A percentile compares a stretch with the other conserved stretches of the same genome.
These are phyloP conservation scores for Pelmatolapia mariae DNA, from an alignment of 2,113 vertebrate species.

Conservation along the genomic window DNA sequence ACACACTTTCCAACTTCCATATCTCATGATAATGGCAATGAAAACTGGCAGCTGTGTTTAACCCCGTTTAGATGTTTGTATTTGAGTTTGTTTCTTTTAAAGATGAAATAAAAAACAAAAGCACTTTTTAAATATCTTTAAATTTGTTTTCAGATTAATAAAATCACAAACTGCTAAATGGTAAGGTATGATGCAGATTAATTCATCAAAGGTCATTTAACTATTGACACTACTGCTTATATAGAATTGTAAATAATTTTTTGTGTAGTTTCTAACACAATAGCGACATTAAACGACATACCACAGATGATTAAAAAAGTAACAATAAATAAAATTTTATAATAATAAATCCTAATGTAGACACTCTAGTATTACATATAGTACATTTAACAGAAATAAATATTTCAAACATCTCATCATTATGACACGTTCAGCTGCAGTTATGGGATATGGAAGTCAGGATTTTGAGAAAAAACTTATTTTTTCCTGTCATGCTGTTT, in stretches of 20 bases:
- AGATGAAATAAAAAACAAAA: not conserved
- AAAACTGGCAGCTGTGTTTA: not conserved
- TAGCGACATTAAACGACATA: not conserved
- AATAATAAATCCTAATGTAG: not conserved
- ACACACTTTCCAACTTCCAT: not conserved
- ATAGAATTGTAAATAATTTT: not conserved
- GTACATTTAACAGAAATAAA: not conserved
- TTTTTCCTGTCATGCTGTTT: not conserved
- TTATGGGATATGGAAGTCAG: not conserved
- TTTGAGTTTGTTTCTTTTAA: not conserved
- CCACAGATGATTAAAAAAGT: not conserved
- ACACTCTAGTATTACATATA: rapidly evolving
- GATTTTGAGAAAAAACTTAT: not conserved
- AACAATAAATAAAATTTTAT: not conserved
- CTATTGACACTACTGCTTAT: rapidly evolving
- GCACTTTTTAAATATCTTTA: not conserved
- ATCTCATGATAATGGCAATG: not conserved
- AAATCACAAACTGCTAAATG: not conserved
- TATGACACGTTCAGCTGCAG: not conserved
- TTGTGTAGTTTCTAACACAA: not conserved
- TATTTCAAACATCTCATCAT: not conserved
- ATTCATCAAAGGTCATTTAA: not conserved
- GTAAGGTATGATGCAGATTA: not conserved
- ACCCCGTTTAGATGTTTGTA: rapidly evolving
- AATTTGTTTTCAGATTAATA: not conserved